phyloP scores from a whole-genome alignment of 1,140 invertebrate genomes.

The Rhopalosiphum maidis region DNA sequence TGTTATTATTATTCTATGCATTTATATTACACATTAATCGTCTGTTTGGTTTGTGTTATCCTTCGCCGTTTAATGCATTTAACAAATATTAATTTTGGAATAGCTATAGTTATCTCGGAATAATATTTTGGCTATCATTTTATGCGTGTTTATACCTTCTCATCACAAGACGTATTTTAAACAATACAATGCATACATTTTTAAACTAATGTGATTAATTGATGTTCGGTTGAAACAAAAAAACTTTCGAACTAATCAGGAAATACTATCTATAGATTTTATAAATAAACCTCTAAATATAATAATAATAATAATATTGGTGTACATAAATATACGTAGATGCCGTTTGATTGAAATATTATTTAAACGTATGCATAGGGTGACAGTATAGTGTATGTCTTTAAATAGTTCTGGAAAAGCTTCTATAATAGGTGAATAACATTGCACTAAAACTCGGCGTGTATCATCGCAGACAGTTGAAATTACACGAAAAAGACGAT shows the following conservation, averaged over 20 bases:
- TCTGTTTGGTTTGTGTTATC: background rate
- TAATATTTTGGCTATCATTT: background rate
- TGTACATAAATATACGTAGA: background rate
- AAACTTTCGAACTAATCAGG: background rate
- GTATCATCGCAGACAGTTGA: background rate
- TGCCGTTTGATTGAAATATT: background rate
- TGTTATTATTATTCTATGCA: background rate
- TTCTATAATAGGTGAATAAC: background rate
- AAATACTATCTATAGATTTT: background rate
- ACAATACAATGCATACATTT: no score
- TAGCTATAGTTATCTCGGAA: background rate
- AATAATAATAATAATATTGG: background rate
- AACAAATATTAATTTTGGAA: background rate
- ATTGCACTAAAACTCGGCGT: background rate
- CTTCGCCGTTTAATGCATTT: background rate
- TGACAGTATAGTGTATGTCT: background rate
- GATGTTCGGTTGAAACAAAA: background rate
- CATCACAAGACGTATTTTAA: background rate
- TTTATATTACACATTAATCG: slow-evolving; percentile 1
- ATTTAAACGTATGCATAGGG: background rate
- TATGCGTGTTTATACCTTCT: background rate
- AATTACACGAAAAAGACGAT: background rate
- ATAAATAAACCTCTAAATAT: background rate
- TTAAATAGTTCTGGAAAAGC: background rate
- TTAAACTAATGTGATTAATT: background rate